Conservation (phyloP, 2,113 vertebrate species). For the Eleginops maclovinus region DNA sequence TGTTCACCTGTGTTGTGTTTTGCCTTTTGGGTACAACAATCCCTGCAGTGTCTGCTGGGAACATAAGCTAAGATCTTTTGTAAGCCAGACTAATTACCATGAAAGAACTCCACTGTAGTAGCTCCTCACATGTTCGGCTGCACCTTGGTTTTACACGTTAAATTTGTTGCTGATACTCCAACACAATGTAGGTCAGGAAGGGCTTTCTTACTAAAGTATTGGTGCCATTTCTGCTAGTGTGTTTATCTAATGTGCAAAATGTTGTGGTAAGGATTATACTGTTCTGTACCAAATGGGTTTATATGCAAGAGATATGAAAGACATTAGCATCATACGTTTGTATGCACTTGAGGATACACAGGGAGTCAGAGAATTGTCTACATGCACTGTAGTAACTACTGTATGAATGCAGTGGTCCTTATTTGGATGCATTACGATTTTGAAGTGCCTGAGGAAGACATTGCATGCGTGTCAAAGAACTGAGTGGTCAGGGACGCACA, state of each 20-base stretch:
- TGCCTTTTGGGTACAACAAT: slow-evolving; percentile 27
- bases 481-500: no score
- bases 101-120: slow-evolving; percentile 8
- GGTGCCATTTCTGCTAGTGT: background rate
- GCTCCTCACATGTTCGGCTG: slow-evolving; percentile 6
- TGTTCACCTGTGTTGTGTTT: slow-evolving; percentile 53
- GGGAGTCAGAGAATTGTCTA: background rate
- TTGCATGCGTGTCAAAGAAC: no score
- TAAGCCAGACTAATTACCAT: slow-evolving; percentile 38
- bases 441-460: background rate
- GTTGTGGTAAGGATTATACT: background rate
- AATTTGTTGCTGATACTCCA: background rate
- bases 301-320: background rate
- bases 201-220: background rate
- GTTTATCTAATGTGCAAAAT: background rate
- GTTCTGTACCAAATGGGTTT: background rate
- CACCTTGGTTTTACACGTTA: background rate
- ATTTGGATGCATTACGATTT: background rate
- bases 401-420: no score
- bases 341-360: background rate
- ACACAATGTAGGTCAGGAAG: background rate
- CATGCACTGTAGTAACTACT: background rate
- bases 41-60: slow-evolving; percentile 16
- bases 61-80: slow-evolving; percentile 9
- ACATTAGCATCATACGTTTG: background rate